Evolutionary conservation across 2,888 invertebrate species (phyloP).

Genomic region (Eurytoma californica): DNA sequence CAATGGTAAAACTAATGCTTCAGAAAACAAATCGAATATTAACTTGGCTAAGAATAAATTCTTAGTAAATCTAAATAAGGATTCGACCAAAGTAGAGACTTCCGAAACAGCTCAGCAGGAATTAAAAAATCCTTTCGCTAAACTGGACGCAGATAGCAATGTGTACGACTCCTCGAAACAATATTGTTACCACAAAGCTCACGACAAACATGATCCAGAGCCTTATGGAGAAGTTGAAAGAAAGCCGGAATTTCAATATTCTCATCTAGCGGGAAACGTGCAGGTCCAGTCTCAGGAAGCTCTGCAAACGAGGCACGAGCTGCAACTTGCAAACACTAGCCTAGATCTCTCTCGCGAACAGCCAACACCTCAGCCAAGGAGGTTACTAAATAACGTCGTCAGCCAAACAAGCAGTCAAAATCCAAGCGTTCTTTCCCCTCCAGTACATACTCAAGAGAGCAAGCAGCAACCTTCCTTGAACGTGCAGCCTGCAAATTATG

Average conservation of each 20-base stretch:
- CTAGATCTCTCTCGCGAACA: slow-evolving; percentile 50
- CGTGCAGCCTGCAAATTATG: neutral
- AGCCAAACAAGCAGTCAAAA: slow-evolving; percentile 59
- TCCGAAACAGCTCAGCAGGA: slow-evolving; percentile 11
- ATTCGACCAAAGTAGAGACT: neutral
- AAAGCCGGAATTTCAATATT: slow-evolving; percentile 45
- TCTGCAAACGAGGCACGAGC: slow-evolving; percentile 60
- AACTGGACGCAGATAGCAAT: neutral
- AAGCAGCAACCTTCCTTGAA: slow-evolving; percentile 29
- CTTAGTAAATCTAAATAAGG: slow-evolving; percentile 24
- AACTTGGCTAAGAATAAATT: slow-evolving; percentile 44
- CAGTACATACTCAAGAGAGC: neutral
- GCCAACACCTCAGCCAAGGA: slow-evolving; percentile 48
- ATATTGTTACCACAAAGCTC: slow-evolving; percentile 50
- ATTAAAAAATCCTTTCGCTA: slow-evolving; percentile 1
- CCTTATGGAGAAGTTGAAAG: slow-evolving; percentile 41
- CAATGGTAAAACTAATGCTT: slow-evolving; percentile 17
- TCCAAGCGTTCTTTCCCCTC: slow-evolving; percentile 19
- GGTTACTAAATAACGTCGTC: slow-evolving; percentile 60
- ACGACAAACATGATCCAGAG: slow-evolving; percentile 42
- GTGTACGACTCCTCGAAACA: slow-evolving; percentile 36
- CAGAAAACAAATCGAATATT: slow-evolving; percentile 31
- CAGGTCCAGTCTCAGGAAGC: no score
- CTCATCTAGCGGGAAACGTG: no score
- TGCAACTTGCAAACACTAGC: no score